Evolutionary conservation across 1,140 invertebrate species (phyloP), one percentile per base, ranked within the genome.

Genomic region (Meloidogyne exigua): DNA sequence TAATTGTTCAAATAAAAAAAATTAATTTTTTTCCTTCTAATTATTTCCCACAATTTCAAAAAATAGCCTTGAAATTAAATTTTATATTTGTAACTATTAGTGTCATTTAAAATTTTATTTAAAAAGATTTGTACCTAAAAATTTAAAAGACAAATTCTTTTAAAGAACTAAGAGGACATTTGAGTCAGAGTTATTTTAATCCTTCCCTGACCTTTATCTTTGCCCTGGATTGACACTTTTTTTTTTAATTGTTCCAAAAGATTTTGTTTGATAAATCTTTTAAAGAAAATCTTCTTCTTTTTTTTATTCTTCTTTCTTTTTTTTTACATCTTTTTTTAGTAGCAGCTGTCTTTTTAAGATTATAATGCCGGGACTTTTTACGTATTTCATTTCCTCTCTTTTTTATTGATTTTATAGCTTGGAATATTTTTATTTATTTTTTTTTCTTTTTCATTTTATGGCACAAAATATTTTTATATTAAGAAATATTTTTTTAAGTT

Each of bases 21-120:
- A 3, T 5, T 49, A 18, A 44, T 18, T 49, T 49, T 1, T 57
- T n/a, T 57, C n/a, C 21, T n/a, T 57, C 13, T 57, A n/a, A 57
- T 57, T 57, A 57, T 57, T 57, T 57, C 18, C 49, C 49, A 57
- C 49, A 57, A 57, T 57, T 57, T 57, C 49, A 57, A 57, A 57
- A n/a, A n/a, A 57, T 57, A 57, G 3, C 49, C 49, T 57, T 57
- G 49, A 57, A 57, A 57, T n/a, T 42, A 18, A 44, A 44, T 44
- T 44, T n/a, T n/a, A n/a, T 44, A 44, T 44, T 44, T 44, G 49
- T 57, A n/a, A n/a, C 18, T 57, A n/a, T 57, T 57, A n/a, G 49
- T 57, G n/a, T n/a, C 49, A 57, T 57, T 57, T n/a, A 15, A n/a
- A n/a, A 42, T 12, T 42, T 42, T 42, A 12, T 42, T 42, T 12